A percentile compares a stretch with the other conserved stretches of the same genome.
These are phyloP conservation scores for Troides helena DNA, from an alignment of 2,888 invertebrate species.

Conservation along the genomic window DNA sequence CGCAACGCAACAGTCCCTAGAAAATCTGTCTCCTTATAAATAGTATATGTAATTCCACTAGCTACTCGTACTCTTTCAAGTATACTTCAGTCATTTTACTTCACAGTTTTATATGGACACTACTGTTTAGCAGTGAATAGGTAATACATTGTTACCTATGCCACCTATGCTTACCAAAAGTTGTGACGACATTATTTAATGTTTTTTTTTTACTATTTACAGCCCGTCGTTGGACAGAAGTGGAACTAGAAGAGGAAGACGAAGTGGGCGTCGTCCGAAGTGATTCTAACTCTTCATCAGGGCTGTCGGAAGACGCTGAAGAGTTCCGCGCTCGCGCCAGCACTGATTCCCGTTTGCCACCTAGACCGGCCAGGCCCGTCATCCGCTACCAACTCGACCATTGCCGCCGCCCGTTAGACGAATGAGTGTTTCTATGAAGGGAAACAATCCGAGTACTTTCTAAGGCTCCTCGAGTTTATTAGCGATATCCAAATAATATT, in stretches of 20 bases:
- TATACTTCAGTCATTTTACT: too few species aligned
- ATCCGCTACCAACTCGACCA: conserved; percentile 61
- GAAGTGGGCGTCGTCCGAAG: conserved; percentile 65
- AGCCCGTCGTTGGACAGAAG: conserved; percentile 83
- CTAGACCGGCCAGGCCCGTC: conserved; percentile 81
- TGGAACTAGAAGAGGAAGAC: conserved; percentile 81
- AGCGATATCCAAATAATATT: not conserved
- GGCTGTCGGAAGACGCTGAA: conserved; percentile 51
- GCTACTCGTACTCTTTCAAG: too few species aligned
- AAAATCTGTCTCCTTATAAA: too few species aligned
- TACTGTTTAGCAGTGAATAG: too few species aligned
- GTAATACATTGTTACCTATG: too few species aligned
- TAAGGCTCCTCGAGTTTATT: conserved; percentile 32
- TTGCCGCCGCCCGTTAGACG: conserved; percentile 81
- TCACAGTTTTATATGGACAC: too few species aligned
- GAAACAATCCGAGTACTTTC: conserved; percentile 79
- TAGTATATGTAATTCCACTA: too few species aligned
- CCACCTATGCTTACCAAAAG: not conserved
- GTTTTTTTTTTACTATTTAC: conserved; percentile 32
- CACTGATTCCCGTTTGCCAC: conserved; percentile 82
- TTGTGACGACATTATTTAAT: not conserved
- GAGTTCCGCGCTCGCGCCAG: conserved; percentile 88
- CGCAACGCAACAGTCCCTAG: too few species aligned
- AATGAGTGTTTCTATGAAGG: conserved; percentile 89
- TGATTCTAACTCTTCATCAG: conserved; percentile 66